A percentile compares a stretch with the other conserved stretches of the same genome.
Evolutionary conservation across 2,113 vertebrate species (phyloP).

Genomic region (Geothlypis trichas): DNA sequence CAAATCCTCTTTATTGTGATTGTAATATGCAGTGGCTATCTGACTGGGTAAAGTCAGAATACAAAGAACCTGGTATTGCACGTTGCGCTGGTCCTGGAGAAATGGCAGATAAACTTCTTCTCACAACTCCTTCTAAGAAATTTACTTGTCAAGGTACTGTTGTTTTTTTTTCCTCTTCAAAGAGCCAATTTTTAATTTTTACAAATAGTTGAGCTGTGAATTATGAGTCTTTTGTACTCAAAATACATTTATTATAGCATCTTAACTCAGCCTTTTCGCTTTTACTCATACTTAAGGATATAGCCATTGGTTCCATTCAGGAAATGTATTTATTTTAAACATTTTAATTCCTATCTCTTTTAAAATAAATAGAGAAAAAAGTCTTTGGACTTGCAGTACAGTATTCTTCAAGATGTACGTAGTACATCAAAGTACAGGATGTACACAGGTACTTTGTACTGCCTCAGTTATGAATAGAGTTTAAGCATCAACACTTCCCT

Average conservation of each 20-base stretch:
- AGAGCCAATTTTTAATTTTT: background rate
- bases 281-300: background rate
- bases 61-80: constrained; percentile 97
- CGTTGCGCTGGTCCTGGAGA: constrained; percentile 93
- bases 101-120: constrained; percentile 96
- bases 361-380: background rate
- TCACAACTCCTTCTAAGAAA: constrained; percentile 97
- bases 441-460: background rate
- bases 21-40: constrained; percentile 99
- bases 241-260: background rate
- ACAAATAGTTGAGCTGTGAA: background rate
- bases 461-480: background rate
- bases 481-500: background rate
- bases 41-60: constrained; percentile 98
- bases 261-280: background rate
- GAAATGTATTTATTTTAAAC: background rate
- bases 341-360: background rate
- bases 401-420: background rate
- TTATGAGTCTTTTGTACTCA: background rate
- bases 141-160: constrained; percentile 93
- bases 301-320: background rate
- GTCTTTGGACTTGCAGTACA: background rate
- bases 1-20: constrained; percentile 96
- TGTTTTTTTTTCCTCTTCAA: background rate
- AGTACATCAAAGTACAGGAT: background rate